A percentile compares a stretch with the other conserved stretches of the same genome.
Evolutionary conservation across 2,113 vertebrate species (phyloP).

Genomic region (Orcinus orca): DNA sequence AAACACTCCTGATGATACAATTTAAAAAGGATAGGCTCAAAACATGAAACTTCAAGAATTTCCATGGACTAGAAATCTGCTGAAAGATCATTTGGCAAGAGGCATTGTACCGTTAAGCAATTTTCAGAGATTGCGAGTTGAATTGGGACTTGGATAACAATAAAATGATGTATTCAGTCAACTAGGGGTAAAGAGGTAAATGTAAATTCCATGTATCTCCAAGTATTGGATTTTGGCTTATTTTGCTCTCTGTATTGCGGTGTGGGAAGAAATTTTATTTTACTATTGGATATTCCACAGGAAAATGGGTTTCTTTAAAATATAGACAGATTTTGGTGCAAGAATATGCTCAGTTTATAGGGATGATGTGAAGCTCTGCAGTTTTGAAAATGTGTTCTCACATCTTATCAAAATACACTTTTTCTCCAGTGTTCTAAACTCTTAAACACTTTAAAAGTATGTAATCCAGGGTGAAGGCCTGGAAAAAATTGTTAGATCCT

Average conservation of each 20-base stretch:
- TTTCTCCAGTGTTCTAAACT: background rate
- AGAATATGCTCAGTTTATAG: background rate
- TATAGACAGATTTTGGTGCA: background rate
- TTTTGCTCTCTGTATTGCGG: background rate
- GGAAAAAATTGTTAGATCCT: background rate
- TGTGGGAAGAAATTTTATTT: background rate
- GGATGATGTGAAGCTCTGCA: background rate
- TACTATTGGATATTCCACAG: background rate
- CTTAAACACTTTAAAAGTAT: background rate
- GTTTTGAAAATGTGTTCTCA: background rate
- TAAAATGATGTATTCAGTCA: background rate
- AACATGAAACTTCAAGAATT: background rate
- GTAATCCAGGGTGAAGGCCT: background rate
- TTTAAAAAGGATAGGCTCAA: background rate
- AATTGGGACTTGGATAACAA: background rate
- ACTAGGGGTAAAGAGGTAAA: background rate
- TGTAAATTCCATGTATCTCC: background rate
- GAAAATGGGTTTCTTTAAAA: constrained; percentile 33
- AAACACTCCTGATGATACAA: background rate
- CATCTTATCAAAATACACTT: background rate
- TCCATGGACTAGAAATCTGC: background rate
- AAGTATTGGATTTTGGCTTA: background rate
- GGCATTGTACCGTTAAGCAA: background rate
- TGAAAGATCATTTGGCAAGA: background rate
- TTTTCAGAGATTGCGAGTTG: background rate